Evolutionary conservation across 2,113 vertebrate species (phyloP).

Genomic region (Numida meleagris): DNA sequence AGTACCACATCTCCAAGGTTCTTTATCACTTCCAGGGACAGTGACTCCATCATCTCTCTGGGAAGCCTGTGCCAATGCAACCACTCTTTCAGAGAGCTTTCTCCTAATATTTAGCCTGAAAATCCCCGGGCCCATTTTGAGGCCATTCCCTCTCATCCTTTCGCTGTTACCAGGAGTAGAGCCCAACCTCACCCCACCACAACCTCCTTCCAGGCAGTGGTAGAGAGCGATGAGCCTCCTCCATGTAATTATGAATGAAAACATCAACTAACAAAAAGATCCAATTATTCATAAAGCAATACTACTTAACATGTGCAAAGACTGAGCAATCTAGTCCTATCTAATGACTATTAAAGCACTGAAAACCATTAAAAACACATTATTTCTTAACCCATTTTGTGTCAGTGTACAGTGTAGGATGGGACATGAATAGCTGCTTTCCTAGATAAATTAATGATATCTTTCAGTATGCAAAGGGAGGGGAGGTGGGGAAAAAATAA

Average conservation of each 20-base stretch:
- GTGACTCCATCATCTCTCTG: not conserved
- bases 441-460: not conserved
- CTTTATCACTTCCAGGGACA: too few relatives aligned
- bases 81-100: not conserved
- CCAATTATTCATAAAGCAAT: accelerated
- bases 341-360: not conserved
- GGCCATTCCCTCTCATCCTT: too few relatives aligned
- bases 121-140: too few relatives aligned
- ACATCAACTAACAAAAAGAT: not conserved
- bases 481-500: accelerated
- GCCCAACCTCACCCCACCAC: too few relatives aligned
- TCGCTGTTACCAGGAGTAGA: too few relatives aligned
- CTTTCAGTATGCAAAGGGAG: not conserved
- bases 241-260: not conserved
- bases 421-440: not conserved
- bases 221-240: too few relatives aligned
- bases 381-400: not conserved
- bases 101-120: too few relatives aligned
- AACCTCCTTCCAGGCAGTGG: too few relatives aligned
- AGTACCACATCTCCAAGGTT: too few relatives aligned
- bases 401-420: not conserved
- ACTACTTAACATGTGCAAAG: not conserved
- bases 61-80: not conserved
- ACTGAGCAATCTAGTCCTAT: not conserved
- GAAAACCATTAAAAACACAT: not conserved